Base-by-base conservation (phyloP, 2,113 vertebrate species). In the Setophaga kirtlandii region DNA sequence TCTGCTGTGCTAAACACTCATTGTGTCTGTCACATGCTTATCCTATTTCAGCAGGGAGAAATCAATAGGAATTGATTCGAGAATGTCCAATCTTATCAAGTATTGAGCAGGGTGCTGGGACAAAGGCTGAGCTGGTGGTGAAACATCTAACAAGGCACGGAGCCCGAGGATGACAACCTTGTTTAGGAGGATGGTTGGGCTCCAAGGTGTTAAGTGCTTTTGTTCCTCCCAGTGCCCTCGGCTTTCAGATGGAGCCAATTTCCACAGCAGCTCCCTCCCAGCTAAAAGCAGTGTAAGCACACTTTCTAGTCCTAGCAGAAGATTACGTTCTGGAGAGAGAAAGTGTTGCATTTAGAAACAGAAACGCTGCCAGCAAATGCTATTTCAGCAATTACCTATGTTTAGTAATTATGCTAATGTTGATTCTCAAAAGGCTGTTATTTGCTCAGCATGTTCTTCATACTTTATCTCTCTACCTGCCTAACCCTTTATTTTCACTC, bases 371-470 rank as follows among this genome's bases (percentile, higher is more conserved):
- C 91, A 98, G 96, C 96, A 97, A 97, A 97, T 76, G 93, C 97
- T 97, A 98, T 98, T 98, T 98, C 96, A 96, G 98, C 97, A 98
- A 98, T 98, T 98, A 98, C 96, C 50, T 97, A 96, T 98, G 97
- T 98, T 97, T 97, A 96, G 98, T 98, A 98, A 98, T 98, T 98
- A 98, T 98, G 98, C 97, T 98, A 98, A 98, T 98, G 96, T 87
- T 95, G 97, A 97, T 94, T 98, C 98, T 98, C 97, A 96, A 97
- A 98, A 96, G 97, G 94, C 97, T 98, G 97, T 96, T 98, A 98
- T 98, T 98, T 98, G 94, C 98, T 97, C 98, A 96, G 97, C 97
- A 44, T 95, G 98, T 96, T 97, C 96, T 74, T 96, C 74, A 76
- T 94, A 91, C 96, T 97, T 98, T 97, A 97, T 97, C 97, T 97